These are phyloP conservation scores for Phoenoteleia sp. DNA, from an alignment of 2,888 invertebrate genomes.

Conservation along the genomic window DNA sequence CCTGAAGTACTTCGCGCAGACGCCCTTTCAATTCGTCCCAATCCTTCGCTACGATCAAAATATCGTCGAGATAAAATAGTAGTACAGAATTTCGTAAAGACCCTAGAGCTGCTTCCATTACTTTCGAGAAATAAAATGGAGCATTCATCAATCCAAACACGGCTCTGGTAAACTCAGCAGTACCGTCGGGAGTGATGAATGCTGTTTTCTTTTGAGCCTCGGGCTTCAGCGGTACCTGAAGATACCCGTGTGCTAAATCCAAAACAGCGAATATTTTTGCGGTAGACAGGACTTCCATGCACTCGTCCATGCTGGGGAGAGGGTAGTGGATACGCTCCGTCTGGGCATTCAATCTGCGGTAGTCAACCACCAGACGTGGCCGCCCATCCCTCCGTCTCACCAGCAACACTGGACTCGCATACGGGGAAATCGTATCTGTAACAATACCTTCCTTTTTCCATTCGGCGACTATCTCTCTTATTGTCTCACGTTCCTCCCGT, in stretches of 20 bases:
- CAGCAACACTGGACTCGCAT: constrained; percentile 9
- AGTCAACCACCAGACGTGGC: constrained; percentile 19
- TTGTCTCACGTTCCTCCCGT: background rate
- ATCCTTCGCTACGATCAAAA: constrained; percentile 6
- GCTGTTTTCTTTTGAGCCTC: constrained; percentile 60
- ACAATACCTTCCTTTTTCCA: constrained; percentile 32
- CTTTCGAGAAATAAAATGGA: constrained; percentile 73
- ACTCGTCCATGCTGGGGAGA: constrained; percentile 1
- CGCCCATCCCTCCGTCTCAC: constrained; percentile 20
- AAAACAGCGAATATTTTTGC: constrained; percentile 11
- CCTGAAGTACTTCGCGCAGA: constrained; percentile 3
- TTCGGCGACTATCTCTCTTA: constrained; percentile 10
- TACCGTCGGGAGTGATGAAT: constrained; percentile 72
- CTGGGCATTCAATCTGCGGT: constrained; percentile 3
- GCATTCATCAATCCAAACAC: constrained; percentile 79
- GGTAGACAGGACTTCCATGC: background rate
- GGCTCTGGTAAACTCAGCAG: constrained; percentile 76
- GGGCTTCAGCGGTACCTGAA: constrained; percentile 44
- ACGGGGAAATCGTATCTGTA: constrained; percentile 8
- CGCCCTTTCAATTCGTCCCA: constrained; percentile 40
- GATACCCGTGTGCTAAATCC: constrained; percentile 27
- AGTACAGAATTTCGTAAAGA: constrained; percentile 3
- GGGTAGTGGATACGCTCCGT: background rate
- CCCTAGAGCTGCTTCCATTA: constrained; percentile 52
- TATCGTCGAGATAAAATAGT: constrained; percentile 40